Percentiles rank a stretch among this genome's conserved stretches.
Conservation (phyloP, 2,888 invertebrate genomes). For the Sarcophaga carnaria region DNA sequence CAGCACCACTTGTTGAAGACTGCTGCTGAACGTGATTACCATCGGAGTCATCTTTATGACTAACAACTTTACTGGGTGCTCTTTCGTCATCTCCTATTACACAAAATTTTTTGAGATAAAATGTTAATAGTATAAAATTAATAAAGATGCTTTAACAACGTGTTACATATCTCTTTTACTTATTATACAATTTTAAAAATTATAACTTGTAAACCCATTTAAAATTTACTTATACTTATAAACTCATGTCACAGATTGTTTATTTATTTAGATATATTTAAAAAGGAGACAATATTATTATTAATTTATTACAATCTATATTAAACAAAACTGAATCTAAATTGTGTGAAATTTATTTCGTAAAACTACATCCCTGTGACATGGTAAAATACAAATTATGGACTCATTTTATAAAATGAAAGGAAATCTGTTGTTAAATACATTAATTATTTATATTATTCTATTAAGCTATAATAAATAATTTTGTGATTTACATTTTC, state of each 20-base stretch:
- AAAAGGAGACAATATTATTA: too few species aligned
- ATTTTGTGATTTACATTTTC: not conserved
- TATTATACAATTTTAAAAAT: too few species aligned
- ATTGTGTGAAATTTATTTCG: not conserved
- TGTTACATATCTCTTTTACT: not conserved
- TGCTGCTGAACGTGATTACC: slow-evolving; percentile 85
- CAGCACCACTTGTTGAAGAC: slow-evolving; percentile 73
- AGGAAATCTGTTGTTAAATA: not conserved
- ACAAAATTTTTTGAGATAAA: not conserved
- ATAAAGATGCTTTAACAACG: not conserved
- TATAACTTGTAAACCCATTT: not conserved
- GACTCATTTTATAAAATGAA: slow-evolving; percentile 42
- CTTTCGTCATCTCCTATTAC: slow-evolving; percentile 52
- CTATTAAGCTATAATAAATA: not conserved
- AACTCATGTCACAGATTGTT: too few species aligned
- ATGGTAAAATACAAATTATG: slow-evolving; percentile 16
- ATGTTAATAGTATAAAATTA: not conserved
- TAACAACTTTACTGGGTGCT: slow-evolving; percentile 58
- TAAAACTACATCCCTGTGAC: not conserved
- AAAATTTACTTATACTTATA: too few species aligned
- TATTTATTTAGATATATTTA: too few species aligned
- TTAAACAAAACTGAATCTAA: too few species aligned
- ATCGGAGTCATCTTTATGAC: slow-evolving; percentile 84
- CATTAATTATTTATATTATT: not conserved
- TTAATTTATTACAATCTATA: too few species aligned